Percentiles rank a stretch among this genome's conserved stretches.
Conservation (phyloP, 2,888 invertebrate species). For the Drosophila koepferae region DNA sequence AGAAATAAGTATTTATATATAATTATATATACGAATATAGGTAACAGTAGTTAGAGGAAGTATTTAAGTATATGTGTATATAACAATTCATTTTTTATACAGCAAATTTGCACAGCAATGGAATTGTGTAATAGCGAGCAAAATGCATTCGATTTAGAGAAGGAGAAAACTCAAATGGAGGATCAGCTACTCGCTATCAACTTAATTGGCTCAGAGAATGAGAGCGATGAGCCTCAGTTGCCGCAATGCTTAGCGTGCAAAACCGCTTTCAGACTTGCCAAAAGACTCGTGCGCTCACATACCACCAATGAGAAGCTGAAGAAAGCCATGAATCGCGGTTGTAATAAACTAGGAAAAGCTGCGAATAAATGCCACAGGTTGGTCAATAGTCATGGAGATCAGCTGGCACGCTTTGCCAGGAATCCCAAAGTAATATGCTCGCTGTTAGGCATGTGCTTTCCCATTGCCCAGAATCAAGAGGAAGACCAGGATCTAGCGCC, state of each 20-base stretch:
- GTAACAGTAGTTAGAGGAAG: too few relatives aligned
- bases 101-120: conserved; percentile 28
- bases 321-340: conserved; percentile 15
- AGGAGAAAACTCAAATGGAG: background rate
- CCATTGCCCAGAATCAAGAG: background rate
- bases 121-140: conserved; percentile 17
- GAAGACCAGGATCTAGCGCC: background rate
- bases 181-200: conserved; percentile 9
- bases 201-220: background rate
- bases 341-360: conserved; percentile 22
- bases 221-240: background rate
- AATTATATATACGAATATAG: background rate
- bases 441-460: conserved; percentile 30
- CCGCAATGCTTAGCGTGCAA: conserved; percentile 28
- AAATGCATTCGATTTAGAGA: background rate
- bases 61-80: too few relatives aligned
- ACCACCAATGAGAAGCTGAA: conserved; percentile 16
- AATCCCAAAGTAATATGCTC: conserved; percentile 23
- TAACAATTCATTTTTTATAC: background rate
- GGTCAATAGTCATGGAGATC: conserved; percentile 20
- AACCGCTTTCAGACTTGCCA: conserved; percentile 13
- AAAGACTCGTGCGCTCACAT: conserved; percentile 14
- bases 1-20: background rate
- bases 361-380: conserved; percentile 24
- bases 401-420: conserved; percentile 13